Conservation (phyloP, 2,113 vertebrate genomes). For the Oreochromis aureus region DNA sequence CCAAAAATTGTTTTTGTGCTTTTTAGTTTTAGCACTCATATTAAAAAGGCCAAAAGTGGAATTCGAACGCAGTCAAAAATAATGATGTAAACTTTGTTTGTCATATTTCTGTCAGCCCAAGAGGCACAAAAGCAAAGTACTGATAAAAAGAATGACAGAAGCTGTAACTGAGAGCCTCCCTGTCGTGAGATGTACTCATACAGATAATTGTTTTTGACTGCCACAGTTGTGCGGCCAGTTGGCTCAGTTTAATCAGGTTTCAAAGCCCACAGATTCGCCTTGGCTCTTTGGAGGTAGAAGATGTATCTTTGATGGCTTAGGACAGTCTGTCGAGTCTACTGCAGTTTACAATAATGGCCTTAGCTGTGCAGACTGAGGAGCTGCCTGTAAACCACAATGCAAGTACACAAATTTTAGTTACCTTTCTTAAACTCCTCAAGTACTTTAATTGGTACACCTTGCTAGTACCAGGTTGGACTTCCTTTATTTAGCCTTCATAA, state of each 20-base stretch:
- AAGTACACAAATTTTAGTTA: background rate
- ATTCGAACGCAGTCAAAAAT: background rate
- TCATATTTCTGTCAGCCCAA: fast-evolving
- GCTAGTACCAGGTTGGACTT: background rate
- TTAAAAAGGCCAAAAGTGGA: background rate
- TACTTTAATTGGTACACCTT: background rate
- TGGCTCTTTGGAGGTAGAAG: background rate
- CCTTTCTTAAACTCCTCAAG: background rate
- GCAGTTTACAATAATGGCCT: background rate
- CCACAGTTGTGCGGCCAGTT: background rate
- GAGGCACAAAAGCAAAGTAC: background rate
- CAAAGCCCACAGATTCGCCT: background rate
- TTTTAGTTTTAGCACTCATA: background rate
- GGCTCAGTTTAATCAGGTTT: background rate
- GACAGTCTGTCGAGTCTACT: background rate
- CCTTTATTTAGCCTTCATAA: background rate
- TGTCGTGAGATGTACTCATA: background rate
- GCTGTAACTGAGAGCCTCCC: background rate
- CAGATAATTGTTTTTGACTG: background rate
- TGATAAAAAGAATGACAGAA: background rate
- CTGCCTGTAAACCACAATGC: background rate
- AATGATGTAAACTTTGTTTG: background rate
- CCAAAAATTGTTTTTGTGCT: background rate
- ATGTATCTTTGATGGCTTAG: background rate
- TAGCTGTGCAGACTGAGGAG: background rate